phyloP scores from a whole-genome alignment of 2,113 vertebrate genomes.

The Micronisus gabar region DNA sequence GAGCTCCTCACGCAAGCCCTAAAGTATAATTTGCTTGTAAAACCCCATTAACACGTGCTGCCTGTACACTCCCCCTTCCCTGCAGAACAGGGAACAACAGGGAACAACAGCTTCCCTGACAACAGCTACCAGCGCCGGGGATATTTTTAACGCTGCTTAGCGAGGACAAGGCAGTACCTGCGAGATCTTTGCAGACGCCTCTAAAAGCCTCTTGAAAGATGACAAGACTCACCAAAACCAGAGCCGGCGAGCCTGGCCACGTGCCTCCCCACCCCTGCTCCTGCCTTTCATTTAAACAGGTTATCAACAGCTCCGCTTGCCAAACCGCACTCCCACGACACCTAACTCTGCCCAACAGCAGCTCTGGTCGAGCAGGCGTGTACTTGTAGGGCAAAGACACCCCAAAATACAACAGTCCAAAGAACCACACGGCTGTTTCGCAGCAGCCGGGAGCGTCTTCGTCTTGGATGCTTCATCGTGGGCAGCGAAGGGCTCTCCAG shows the following conservation, averaged over 20 bases:
- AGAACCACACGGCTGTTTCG: not conserved
- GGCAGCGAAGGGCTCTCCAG: not conserved
- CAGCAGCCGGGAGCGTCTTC: not conserved
- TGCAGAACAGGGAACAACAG: too few relatives aligned
- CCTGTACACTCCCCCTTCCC: not conserved
- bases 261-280: not conserved
- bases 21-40: not conserved
- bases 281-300: not conserved
- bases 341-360: not conserved
- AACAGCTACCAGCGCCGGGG: not conserved
- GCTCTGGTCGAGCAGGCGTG: not conserved
- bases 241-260: not conserved
- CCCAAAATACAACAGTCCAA: not conserved
- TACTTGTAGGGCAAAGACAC: not conserved
- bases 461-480: accelerated
- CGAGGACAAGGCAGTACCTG: not conserved
- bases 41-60: accelerated
- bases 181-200: not conserved
- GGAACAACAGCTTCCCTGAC: too few relatives aligned
- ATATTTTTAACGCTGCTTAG: not conserved
- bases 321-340: not conserved
- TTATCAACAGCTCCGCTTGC: not conserved
- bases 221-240: not conserved
- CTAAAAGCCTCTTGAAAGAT: not conserved
- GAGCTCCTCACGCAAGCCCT: not conserved